Conservation (phyloP, 2,113 vertebrate species). For the Bos indicus region DNA sequence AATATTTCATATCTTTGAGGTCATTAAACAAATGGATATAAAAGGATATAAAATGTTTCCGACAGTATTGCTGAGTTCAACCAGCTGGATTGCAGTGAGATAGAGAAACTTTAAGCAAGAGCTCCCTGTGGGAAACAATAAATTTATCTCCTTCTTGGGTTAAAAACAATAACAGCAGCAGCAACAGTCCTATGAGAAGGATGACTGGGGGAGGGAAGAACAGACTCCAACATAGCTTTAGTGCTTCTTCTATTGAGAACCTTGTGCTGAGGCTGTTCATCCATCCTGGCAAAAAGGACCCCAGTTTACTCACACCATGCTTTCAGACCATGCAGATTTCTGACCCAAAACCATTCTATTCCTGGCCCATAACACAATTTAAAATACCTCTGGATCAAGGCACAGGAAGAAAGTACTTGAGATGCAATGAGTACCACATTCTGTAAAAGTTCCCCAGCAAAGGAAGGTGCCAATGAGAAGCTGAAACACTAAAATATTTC, state of each 20-base stretch:
- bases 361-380: neutral
- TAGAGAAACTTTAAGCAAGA: neutral
- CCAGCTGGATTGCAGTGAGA: neutral
- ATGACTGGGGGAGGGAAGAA: neutral
- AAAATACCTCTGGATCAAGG: conserved; percentile 11
- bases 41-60: neutral
- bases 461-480: neutral
- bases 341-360: neutral
- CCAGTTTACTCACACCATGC: neutral
- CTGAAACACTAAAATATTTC: neutral
- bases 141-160: neutral
- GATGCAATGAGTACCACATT: neutral
- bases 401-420: neutral
- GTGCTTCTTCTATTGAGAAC: neutral
- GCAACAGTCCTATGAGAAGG: neutral
- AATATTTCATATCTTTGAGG: neutral
- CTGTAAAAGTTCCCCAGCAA: neutral
- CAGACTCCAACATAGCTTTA: neutral
- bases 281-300: neutral
- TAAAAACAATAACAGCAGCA: neutral
- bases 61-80: neutral
- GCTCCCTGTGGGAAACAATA: neutral
- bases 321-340: neutral
- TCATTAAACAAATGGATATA: neutral
- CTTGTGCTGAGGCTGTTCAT: neutral